Base-by-base conservation (phyloP, 2,888 invertebrate genomes). In the Polymixis lichenea region DNA sequence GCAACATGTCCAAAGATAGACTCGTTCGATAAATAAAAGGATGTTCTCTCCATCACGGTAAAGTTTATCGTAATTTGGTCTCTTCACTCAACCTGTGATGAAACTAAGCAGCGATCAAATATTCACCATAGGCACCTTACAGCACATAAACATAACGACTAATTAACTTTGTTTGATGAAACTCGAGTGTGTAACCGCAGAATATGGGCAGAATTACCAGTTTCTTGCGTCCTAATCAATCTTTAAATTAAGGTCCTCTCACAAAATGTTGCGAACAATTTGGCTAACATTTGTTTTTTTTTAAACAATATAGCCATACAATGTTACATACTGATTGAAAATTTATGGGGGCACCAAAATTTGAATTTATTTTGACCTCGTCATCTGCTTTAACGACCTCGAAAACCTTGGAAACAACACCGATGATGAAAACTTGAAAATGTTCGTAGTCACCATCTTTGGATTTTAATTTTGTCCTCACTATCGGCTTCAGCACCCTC, bases 71-170 rank as follows among this genome's bases (percentile, higher is more conserved):
- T 72, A 82, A 82, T 83, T 53, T n/a, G 61, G n/a, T n/a, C 28
- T 77, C 25, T 38, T 25, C 22, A 22, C 22, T 64, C 7, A 32
- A 43, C 22, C 66, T 32, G n/a, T 78, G 66, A 13, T 32, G 43
- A 72, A 67, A 78, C 25, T 25, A 58, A 9, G 62, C 38, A 64
- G 66, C 58, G 28, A 66, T 62, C 69, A 73, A 83, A 77, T 81
- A 61, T 83, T 83, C 73, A 70, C 58, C 38, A 49, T 62, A 58
- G 13, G 1, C 69, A 66, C 17, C 82, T 67, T 38, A 22, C 28
- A 38, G 73, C n/a, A 28, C 19, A 60, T 67, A n/a, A 65, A 56
- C 38, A n/a, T n/a, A 22, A 65, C 46, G 2, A 49, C 43, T 61
- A 32, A 66, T 58, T 69, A 71, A 60, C 60, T 83, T 51, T 73